Evolutionary conservation across 2,797 vertebrate species (phyloP), one percentile per base, ranked within the genome.

Genomic region (Sebastes vulpes): DNA sequence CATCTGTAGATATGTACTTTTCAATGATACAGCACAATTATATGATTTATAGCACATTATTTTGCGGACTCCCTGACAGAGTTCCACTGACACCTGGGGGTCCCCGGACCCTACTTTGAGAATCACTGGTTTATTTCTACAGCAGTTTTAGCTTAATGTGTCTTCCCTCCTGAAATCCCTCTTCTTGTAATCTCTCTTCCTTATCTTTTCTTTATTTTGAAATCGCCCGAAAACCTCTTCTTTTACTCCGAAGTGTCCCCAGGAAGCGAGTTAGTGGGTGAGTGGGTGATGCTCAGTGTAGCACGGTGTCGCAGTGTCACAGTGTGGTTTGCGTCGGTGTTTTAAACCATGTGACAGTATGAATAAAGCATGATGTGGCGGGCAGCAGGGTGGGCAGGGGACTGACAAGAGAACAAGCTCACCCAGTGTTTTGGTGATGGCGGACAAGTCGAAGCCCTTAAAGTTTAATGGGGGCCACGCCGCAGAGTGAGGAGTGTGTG

Each of bases 361-460:
- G 91, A 94, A 94, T 94, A 94, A 94, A 92, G 91, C 87, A 92
- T 94, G 91, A 92, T 89, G 92, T 63, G 74, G 88, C 75, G 6
- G 80, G 79, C 80, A 79, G 83, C 67, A 12, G 71, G 83, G 90
- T 90, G 87, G 90, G 94, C 75, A 90, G 91, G 61, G 64, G 65
- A 70, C 68, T 64, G 90, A 92, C 88, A 71, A 58, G 83, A 78
- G 91, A 93, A 95, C 93, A 94, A 86, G 93, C 90, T 86, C 72
- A 28, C 71, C 85, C 89, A 84, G 91, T 94, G 94, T 94, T 90
- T 92, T 81, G 82, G 79, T 86, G 92, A 84, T 42, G 71, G 79
- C 66, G 61, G 83, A 90, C 91, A 88, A 92, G 84, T 86, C 12
- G 20, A 76, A 87, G 72, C 58, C 68, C 89, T 94, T 92, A 92